phyloP scores from a whole-genome alignment of 2,888 invertebrate genomes.

The Lasiommata megera region DNA sequence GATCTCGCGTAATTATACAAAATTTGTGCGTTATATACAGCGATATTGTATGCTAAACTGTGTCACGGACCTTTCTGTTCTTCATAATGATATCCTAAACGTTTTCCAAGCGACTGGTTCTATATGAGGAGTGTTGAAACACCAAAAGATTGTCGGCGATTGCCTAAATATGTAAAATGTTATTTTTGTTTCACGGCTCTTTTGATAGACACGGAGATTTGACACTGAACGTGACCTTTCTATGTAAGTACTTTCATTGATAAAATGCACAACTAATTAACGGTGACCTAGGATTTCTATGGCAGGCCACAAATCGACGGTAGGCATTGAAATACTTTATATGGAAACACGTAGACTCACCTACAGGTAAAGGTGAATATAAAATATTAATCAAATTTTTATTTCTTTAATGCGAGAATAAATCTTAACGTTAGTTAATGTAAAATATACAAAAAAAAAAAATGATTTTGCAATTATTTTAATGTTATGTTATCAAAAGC shows the following conservation, averaged over 20 bases:
- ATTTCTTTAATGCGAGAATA: too few species aligned
- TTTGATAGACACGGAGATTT: neutral
- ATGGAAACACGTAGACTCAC: neutral
- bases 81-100: slow-evolving; percentile 61
- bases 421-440: too few species aligned
- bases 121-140: slow-evolving; percentile 54
- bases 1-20: too few species aligned
- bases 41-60: slow-evolving; percentile 22
- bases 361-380: too few species aligned
- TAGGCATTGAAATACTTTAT: too few species aligned
- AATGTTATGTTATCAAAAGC: too few species aligned
- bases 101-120: slow-evolving; percentile 58
- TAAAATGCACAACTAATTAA: slow-evolving; percentile 3
- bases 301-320: neutral
- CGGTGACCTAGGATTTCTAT: neutral
- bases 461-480: too few species aligned
- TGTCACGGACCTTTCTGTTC: slow-evolving; percentile 67
- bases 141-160: slow-evolving; percentile 34
- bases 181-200: neutral
- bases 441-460: too few species aligned
- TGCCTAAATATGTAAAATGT: slow-evolving; percentile 48
- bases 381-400: too few species aligned
- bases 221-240: slow-evolving; percentile 20
- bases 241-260: slow-evolving; percentile 1
- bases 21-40: neutral